phyloP scores from a whole-genome alignment of 2,888 invertebrate species.

The Eudasyphora cyanicolor region DNA sequence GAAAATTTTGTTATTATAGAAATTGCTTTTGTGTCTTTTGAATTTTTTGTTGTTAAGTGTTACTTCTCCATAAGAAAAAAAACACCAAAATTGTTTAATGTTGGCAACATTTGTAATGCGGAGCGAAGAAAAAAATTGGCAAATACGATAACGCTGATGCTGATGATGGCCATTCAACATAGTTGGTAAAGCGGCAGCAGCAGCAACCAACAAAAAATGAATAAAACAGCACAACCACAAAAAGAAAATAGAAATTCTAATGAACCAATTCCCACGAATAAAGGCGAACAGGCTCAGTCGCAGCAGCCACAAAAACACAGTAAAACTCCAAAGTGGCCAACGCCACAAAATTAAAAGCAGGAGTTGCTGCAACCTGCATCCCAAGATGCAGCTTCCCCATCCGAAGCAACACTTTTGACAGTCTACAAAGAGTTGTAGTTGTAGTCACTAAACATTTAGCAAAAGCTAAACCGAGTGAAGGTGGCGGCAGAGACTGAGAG shows the following conservation, averaged over 20 bases:
- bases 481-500: too few relatives aligned
- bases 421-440: constrained; percentile 28
- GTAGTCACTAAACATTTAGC: background rate
- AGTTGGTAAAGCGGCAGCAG: constrained; percentile 4
- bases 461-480: constrained; percentile 12
- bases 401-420: constrained; percentile 23
- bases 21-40: too few relatives aligned
- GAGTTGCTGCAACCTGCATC: constrained; percentile 36
- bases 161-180: constrained; percentile 42
- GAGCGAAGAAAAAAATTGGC: background rate
- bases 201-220: constrained; percentile 16
- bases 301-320: constrained; percentile 45
- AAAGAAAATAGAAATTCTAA: constrained; percentile 74
- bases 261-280: constrained; percentile 79
- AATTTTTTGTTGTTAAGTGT: too few relatives aligned
- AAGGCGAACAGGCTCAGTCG: constrained; percentile 43
- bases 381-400: constrained; percentile 5
- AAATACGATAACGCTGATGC: background rate
- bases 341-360: constrained; percentile 71
- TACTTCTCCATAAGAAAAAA: too few relatives aligned
- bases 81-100: constrained; percentile 35
- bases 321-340: constrained; percentile 52
- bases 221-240: constrained; percentile 41
- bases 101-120: constrained; percentile 48
- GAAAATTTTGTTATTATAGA: too few relatives aligned